Evolutionary conservation across 2,113 vertebrate species (phyloP).

Genomic region (Halichoerus grypus): DNA sequence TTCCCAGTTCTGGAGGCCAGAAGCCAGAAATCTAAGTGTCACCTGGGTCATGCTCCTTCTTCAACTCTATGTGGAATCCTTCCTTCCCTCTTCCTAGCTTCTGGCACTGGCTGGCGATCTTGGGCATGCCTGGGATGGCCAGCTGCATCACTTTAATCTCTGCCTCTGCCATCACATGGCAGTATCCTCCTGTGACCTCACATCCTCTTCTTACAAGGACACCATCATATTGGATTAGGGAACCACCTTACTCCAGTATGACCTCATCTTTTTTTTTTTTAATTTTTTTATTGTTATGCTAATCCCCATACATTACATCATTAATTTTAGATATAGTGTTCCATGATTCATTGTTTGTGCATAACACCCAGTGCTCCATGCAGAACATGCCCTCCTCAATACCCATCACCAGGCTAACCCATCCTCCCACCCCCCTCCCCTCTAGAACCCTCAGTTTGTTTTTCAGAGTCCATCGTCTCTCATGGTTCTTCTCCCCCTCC

Average conservation of each 20-base stretch:
- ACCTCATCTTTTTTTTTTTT: not conserved
- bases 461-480: no score
- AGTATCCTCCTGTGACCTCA: not conserved
- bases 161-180: not conserved
- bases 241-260: not conserved
- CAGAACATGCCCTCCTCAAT: no score
- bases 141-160: no score
- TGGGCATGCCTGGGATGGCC: not conserved
- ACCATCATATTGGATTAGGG: not conserved
- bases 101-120: rapidly evolving
- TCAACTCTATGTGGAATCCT: not conserved
- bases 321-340: no score
- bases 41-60: not conserved
- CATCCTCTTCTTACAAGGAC: not conserved
- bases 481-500: no score
- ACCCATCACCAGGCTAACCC: no score
- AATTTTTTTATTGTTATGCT: no score
- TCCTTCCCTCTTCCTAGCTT: not conserved
- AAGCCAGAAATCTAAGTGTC: not conserved
- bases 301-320: no score
- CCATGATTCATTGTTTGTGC: no score
- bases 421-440: no score
- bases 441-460: no score
- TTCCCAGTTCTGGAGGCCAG: not conserved
- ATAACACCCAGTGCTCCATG: no score